A percentile compares a stretch with the other conserved stretches of the same genome.
Conservation (phyloP, 1,140 invertebrate genomes). For the Lepidostoma basale region DNA sequence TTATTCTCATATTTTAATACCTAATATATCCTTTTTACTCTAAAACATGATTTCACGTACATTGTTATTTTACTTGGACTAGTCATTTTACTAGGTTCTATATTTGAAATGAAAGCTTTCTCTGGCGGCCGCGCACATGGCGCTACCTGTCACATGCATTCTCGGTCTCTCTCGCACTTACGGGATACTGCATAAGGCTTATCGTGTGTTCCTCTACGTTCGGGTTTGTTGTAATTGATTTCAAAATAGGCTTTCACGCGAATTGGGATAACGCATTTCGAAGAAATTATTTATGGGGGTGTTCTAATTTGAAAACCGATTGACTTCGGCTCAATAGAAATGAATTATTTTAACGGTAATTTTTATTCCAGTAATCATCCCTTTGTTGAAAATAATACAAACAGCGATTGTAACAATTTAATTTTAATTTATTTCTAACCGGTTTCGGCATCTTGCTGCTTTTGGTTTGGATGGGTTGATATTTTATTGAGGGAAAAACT, state of each 20-base stretch:
- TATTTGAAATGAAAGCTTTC: conserved; percentile 35
- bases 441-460: no score
- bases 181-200: not conserved
- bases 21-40: no score
- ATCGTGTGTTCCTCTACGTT: conserved; percentile 12
- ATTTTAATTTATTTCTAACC: no score
- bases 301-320: not conserved
- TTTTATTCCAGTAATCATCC: no score
- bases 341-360: no score
- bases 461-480: no score
- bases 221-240: conserved; percentile 31
- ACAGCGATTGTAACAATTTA: no score
- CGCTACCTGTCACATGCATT: conserved; percentile 30
- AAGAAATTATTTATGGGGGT: conserved; percentile 21
- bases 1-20: no score
- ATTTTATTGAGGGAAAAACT: no score
- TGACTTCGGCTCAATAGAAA: not conserved
- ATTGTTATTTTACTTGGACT: not conserved
- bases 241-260: conserved; percentile 17
- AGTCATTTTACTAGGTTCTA: conserved; percentile 17
- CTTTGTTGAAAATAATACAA: no score
- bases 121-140: conserved; percentile 7
- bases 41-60: not conserved
- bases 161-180: conserved; percentile 8
- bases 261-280: conserved; percentile 19